Conservation (phyloP, 2,113 vertebrate genomes). For the Tyrannus savana region DNA sequence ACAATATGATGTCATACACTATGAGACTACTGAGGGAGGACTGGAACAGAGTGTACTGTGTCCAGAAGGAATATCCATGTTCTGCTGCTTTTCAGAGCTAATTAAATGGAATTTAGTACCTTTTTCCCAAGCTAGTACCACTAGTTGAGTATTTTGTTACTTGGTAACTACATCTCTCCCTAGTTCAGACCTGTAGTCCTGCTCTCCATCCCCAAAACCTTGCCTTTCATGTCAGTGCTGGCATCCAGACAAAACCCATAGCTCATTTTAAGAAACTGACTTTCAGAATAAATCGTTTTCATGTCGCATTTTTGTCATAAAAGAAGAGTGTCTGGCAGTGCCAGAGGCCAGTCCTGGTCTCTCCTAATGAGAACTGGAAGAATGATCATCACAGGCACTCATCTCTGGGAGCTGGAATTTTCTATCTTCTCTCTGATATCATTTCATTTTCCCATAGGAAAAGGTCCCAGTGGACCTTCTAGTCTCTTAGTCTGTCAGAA, state of each 20-base stretch:
- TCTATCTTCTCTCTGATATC: accelerated
- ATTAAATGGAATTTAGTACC: neutral
- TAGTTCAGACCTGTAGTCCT: neutral
- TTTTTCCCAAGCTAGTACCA: neutral
- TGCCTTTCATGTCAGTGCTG: accelerated
- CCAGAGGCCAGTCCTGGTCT: neutral
- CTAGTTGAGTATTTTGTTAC: accelerated
- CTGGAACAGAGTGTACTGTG: neutral
- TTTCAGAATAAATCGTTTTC: neutral
- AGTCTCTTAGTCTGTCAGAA: neutral
- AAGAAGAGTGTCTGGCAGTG: neutral
- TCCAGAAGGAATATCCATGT: neutral
- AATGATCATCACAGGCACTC: neutral
- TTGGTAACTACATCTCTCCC: neutral
- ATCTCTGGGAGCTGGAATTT: neutral
- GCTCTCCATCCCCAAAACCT: neutral
- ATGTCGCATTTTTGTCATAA: neutral
- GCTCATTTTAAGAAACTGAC: neutral
- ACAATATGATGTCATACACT: accelerated
- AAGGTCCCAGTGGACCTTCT: neutral
- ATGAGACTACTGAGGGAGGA: neutral
- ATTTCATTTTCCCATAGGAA: neutral
- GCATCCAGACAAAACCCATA: neutral
- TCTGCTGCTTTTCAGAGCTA: neutral
- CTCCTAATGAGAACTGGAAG: neutral